A percentile compares a stretch with the other conserved stretches of the same genome.
Evolutionary conservation across 2,113 vertebrate species (phyloP).

Genomic region (Triplophysa siluroides): DNA sequence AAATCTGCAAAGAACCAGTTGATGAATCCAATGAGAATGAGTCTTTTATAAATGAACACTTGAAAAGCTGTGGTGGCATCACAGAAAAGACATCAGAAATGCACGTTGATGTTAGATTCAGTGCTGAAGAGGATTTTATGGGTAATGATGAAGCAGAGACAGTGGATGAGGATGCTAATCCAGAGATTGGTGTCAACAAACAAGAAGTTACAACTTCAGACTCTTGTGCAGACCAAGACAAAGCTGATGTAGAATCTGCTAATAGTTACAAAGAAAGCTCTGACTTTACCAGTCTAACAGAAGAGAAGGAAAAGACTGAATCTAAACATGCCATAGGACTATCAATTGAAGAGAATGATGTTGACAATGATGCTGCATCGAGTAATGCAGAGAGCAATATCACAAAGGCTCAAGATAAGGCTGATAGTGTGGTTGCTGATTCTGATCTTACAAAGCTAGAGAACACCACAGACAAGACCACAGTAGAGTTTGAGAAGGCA

Average conservation of each 20-base stretch:
- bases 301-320: neutral
- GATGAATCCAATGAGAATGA: neutral
- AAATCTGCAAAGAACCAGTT: neutral
- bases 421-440: neutral
- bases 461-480: too few species aligned
- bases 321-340: too few species aligned
- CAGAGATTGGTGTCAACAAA: neutral
- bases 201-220: neutral
- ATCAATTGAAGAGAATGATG: neutral
- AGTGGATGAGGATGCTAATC: neutral
- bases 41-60: too few species aligned
- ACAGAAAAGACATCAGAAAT: too few species aligned
- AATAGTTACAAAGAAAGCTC: neutral
- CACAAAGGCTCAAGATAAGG: neutral
- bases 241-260: neutral
- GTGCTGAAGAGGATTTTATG: neutral
- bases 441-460: neutral
- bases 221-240: neutral
- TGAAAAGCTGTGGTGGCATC: neutral
- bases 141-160: neutral
- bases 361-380: neutral
- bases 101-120: too few species aligned
- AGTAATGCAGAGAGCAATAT: neutral
- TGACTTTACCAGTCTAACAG: neutral
- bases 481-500: neutral